phyloP scores from a whole-genome alignment of 2,888 invertebrate species.

The Branchipolynoe longqiensis region DNA sequence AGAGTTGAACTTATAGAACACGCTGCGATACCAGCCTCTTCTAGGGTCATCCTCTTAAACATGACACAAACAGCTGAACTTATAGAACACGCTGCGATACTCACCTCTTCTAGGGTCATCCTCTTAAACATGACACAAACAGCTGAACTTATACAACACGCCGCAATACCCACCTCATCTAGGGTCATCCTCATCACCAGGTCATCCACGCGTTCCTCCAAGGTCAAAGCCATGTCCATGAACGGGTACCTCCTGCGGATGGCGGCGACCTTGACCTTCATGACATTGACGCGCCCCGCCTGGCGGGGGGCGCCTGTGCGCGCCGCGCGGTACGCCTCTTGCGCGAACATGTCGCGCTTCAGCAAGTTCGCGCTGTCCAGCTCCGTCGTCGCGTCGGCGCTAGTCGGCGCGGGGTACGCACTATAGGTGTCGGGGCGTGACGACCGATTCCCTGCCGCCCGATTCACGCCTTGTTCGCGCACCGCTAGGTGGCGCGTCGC shows the following conservation, averaged over 20 bases:
- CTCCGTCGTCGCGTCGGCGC: neutral
- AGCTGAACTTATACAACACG: too few relatives aligned
- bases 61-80: too few relatives aligned
- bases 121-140: too few relatives aligned
- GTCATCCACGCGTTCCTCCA: constrained; percentile 75
- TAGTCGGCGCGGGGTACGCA: neutral
- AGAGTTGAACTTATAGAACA: too few relatives aligned
- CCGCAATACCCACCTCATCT: constrained; percentile 73
- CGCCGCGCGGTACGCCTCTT: neutral
- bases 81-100: too few relatives aligned
- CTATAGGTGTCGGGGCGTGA: neutral
- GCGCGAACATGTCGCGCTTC: constrained; percentile 12
- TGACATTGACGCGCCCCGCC: too few relatives aligned
- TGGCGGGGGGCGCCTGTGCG: neutral
- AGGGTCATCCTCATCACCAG: constrained; percentile 73
- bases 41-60: too few relatives aligned
- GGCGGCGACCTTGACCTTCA: neutral
- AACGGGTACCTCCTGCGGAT: constrained; percentile 70
- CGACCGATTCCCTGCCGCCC: neutral
- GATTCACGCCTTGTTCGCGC: neutral
- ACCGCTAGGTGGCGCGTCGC: neutral
- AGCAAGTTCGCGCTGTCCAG: neutral
- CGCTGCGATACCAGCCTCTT: too few relatives aligned
- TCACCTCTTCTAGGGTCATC: too few relatives aligned
- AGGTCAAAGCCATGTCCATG: constrained; percentile 74